Percentiles rank a stretch among this genome's conserved stretches.
Evolutionary conservation across 37 sponge, comb jelly and placozoan genomes (phyloP).

Genomic region (Ianthella basta): DNA sequence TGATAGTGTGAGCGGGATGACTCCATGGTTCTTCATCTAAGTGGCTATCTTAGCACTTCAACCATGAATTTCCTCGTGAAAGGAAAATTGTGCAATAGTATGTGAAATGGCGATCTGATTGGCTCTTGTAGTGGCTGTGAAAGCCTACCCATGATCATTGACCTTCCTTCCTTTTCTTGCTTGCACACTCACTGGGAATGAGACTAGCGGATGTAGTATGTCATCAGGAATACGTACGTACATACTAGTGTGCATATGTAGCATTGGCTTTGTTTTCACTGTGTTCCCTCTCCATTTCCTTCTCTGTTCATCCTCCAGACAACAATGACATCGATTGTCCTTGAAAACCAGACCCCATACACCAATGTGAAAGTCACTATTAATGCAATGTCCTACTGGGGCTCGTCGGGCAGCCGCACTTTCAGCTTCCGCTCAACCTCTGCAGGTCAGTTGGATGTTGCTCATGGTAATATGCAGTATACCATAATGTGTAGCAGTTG

Average conservation of each 20-base stretch:
- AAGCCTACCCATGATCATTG: too few species aligned
- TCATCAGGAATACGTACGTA: neutral
- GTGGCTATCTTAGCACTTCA: too few species aligned
- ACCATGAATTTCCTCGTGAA: too few species aligned
- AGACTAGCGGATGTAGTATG: neutral
- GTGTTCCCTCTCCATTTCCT: too few species aligned
- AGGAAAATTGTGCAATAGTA: too few species aligned
- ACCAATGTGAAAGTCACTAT: slow-evolving; percentile 6
- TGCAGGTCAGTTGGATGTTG: neutral
- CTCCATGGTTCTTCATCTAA: too few species aligned
- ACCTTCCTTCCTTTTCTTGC: too few species aligned
- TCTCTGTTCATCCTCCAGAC: neutral
- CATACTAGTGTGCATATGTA: neutral
- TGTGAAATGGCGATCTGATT: too few species aligned
- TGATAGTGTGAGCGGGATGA: too few species aligned
- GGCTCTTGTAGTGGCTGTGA: too few species aligned
- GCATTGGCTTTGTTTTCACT: too few species aligned
- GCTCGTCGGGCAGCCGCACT: neutral
- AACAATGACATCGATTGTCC: neutral
- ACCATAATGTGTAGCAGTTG: too few species aligned
- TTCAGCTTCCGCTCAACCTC: neutral
- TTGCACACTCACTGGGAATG: neutral
- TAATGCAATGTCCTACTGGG: slow-evolving; percentile 13
- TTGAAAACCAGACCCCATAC: slow-evolving; percentile 1
- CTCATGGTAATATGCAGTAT: neutral